Conservation (phyloP, 1,140 invertebrate genomes). For the Chironomus striatipennis region DNA sequence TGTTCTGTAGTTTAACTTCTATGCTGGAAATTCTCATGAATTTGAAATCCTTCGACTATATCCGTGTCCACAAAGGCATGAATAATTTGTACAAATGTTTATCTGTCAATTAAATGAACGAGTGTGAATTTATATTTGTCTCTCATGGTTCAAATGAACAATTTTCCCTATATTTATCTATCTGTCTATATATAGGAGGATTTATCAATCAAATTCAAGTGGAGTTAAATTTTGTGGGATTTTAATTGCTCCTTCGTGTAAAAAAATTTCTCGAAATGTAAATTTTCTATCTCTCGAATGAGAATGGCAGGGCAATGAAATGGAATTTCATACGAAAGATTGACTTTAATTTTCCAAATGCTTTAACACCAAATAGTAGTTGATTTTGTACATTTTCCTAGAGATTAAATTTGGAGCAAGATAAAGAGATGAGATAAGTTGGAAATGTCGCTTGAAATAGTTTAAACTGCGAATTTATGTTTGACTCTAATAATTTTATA, state of each 20-base stretch:
- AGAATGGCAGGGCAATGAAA: background rate
- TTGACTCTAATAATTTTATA: no score
- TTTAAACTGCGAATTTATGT: no score
- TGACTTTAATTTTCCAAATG: slow-evolving; percentile 23
- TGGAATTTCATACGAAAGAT: background rate
- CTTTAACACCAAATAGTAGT: background rate
- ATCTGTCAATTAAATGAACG: slow-evolving; percentile 24
- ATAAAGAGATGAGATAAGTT: background rate
- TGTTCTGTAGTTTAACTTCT: no score
- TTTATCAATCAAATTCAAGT: slow-evolving; percentile 10
- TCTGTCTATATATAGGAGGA: background rate
- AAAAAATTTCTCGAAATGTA: background rate
- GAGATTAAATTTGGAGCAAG: background rate
- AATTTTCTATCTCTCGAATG: no score
- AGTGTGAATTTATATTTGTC: slow-evolving; percentile 24
- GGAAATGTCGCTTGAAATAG: no score
- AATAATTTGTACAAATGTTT: slow-evolving; percentile 23
- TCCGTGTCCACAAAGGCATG: background rate
- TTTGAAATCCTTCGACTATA: background rate
- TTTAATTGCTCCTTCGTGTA: slow-evolving; percentile 20
- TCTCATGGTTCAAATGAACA: background rate
- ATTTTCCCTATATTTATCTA: background rate
- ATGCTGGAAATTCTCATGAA: no score
- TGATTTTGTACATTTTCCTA: background rate
- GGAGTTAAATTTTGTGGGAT: slow-evolving; percentile 5